phyloP scores from a whole-genome alignment of 2,113 vertebrate genomes.

The Alethe diademata region DNA sequence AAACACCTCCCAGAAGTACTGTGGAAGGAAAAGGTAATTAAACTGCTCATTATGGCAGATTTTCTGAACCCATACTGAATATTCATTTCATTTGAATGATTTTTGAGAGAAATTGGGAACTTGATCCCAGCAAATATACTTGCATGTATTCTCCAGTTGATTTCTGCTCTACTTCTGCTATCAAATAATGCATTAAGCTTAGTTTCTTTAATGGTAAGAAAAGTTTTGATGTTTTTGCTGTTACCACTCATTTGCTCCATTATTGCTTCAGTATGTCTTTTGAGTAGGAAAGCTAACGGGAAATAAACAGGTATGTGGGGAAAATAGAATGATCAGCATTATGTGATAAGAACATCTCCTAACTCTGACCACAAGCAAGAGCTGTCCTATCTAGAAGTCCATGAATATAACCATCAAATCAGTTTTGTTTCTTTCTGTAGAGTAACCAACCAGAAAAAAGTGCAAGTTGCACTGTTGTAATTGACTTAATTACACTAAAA shows the following conservation, averaged over 20 bases:
- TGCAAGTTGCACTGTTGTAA: not conserved
- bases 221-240: not conserved
- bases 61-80: not conserved
- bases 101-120: not conserved
- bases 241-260: rapidly evolving
- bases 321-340: rapidly evolving
- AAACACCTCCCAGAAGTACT: not conserved
- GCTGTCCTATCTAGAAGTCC: not conserved
- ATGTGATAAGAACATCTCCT: not conserved
- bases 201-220: not conserved
- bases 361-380: not conserved
- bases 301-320: not conserved
- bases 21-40: slow-evolving; percentile 66
- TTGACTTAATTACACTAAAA: not conserved
- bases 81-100: not conserved
- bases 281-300: not conserved
- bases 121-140: not conserved
- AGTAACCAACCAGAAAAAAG: not conserved
- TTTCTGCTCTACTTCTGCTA: not conserved
- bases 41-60: not conserved
- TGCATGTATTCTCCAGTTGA: not conserved
- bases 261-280: not conserved
- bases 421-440: not conserved
- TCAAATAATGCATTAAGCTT: not conserved
- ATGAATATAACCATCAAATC: not conserved